Base-by-base conservation (phyloP, 37 sponge, comb jelly and placozoan species). In the Halichondria panicea region DNA sequence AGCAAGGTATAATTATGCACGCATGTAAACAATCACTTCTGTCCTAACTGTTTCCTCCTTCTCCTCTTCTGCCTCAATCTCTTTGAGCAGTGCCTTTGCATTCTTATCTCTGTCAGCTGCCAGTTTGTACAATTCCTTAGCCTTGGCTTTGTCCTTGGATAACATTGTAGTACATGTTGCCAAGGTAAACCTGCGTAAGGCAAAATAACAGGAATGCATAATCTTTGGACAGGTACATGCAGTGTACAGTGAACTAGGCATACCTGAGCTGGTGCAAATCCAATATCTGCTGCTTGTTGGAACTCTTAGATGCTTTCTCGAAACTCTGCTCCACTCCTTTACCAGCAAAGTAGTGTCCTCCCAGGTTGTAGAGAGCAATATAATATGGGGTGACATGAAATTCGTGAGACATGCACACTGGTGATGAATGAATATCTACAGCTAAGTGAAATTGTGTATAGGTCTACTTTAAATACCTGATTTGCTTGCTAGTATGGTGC, bases 121-220 rank as follows among this genome's bases (percentile, higher is more conserved):
- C 39, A 44, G 50, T 31, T 42, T 48, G 54, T 91, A 94, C 35
- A 90, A 56, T 33, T 94, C 89, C 81, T 94, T 94, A 40, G 95
- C 93, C 41, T 80, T 87, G 45, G 54, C 59, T 40, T 57, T 45
- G 64, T 84, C 63, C 83, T 91, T 88, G 44, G 75, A 58, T 43
- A 95, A 93, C 95, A 55, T 35, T 34, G 52, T 84, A 88, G 75
- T 95, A 91, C 93, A 95, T 91, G 83, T 95, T 91, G 6, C 89
- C 95, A 22, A 95, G 87, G 60, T 95, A 91, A 4, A 95, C 89
- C 88, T 91, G 64, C 22, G n/a, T n/a, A n/a, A n/a, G n/a, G n/a
- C n/a, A n/a, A n/a, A n/a, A n/a, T n/a, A n/a, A n/a, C n/a, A n/a
- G n/a, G n/a, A n/a, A n/a, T n/a, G n/a, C n/a, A n/a, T n/a, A n/a